Percentiles rank a stretch among this genome's conserved stretches.
Conservation (phyloP, 2,888 invertebrate species). For the Harmothoe impar region DNA sequence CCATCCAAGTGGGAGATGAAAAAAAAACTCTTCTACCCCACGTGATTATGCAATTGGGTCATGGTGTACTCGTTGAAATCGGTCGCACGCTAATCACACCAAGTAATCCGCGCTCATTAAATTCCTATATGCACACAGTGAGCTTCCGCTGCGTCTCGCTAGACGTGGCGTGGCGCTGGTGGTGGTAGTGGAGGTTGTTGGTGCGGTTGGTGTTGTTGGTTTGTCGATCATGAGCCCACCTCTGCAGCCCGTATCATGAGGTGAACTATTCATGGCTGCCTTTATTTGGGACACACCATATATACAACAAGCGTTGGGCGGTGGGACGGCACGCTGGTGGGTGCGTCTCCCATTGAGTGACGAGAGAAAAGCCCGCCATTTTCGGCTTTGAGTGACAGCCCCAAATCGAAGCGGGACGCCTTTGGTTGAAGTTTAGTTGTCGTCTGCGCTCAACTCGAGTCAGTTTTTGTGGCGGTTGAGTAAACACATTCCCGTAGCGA, state of each 20-base stretch:
- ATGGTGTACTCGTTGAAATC: conserved; percentile 35
- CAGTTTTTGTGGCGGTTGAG: conserved; percentile 49
- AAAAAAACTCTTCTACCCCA: background rate
- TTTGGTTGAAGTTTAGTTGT: conserved; percentile 45
- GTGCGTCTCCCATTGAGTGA: conserved; percentile 36
- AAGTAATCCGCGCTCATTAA: conserved; percentile 25
- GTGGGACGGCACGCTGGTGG: background rate
- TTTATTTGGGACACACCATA: conserved; percentile 27
- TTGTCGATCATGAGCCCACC: conserved; percentile 16
- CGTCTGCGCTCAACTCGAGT: conserved; percentile 42
- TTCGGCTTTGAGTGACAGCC: conserved; percentile 27
- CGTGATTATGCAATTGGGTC: conserved; percentile 53
- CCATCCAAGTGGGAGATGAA: conserved; percentile 16
- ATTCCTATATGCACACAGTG: conserved; percentile 27
- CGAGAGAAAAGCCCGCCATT: conserved; percentile 54
- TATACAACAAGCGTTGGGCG: background rate
- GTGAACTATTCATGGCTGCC: conserved; percentile 2
- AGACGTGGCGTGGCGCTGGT: conserved; percentile 21
- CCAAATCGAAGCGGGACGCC: conserved; percentile 1
- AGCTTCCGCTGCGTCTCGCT: conserved; percentile 1
- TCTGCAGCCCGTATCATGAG: background rate
- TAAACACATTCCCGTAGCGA: conserved; percentile 42
- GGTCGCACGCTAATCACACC: conserved; percentile 27
- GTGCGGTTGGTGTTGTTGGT: background rate
- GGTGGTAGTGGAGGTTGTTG: background rate